These are phyloP conservation scores for Nothocercus nigrocapillus DNA, from an alignment of 2,113 vertebrate species.

Conservation along the genomic window DNA sequence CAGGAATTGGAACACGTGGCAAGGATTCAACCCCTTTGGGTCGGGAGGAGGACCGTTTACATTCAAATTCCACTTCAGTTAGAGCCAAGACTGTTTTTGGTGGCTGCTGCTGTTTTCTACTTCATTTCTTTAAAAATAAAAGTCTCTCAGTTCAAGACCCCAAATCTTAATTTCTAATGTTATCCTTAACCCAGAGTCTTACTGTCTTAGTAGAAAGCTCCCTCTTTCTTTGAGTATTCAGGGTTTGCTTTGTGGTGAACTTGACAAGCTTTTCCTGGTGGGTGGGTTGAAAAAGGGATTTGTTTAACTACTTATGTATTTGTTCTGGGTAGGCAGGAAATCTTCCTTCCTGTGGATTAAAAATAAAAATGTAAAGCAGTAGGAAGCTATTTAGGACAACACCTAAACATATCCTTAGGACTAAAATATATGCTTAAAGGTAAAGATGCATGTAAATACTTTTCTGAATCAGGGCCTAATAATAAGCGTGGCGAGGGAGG, in stretches of 20 bases:
- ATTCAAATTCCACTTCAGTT: conserved; percentile 97
- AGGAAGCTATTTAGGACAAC: conserved; percentile 45
- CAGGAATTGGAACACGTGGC: conserved; percentile 88
- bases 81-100: conserved; percentile 74
- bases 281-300: not conserved
- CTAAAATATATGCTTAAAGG: conserved; percentile 29
- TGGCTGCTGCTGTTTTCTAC: conserved; percentile 65
- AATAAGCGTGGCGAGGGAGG: not conserved
- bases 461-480: conserved; percentile 30
- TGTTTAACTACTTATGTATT: not conserved
- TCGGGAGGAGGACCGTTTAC: conserved; percentile 93
- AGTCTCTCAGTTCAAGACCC: conserved; percentile 67
- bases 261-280: not conserved
- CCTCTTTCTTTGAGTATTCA: not conserved
- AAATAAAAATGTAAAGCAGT: not conserved
- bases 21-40: conserved; percentile 96
- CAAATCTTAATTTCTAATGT: conserved; percentile 59
- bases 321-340: not conserved
- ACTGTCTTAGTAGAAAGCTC: conserved; percentile 22
- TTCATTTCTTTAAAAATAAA: conserved; percentile 67
- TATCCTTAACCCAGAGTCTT: conserved; percentile 73
- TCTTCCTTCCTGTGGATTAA: not conserved
- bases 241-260: not conserved
- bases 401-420: conserved; percentile 37
- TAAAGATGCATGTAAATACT: conserved; percentile 64